These are phyloP conservation scores for Sminthurinus aureus DNA, from an alignment of 2,888 invertebrate species.

Conservation along the genomic window DNA sequence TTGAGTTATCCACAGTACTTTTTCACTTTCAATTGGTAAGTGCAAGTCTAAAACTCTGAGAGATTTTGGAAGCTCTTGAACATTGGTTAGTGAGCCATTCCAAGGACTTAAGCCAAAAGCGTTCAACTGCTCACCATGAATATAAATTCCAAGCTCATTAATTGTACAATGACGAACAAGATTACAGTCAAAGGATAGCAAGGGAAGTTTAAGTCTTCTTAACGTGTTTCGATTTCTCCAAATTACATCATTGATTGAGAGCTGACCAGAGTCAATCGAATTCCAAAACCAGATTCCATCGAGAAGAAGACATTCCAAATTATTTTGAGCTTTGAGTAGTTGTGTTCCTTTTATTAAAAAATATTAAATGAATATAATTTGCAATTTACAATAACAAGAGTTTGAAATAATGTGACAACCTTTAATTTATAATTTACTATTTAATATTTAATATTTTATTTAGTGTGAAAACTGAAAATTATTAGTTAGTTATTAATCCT, in stretches of 20 bases:
- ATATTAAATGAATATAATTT: neutral
- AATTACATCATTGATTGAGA: slow-evolving; percentile 13
- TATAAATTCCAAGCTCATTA: slow-evolving; percentile 28
- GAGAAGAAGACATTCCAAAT: slow-evolving; percentile 30
- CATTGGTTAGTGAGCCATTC: slow-evolving; percentile 10
- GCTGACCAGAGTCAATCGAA: slow-evolving; percentile 5
- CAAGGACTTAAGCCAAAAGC: slow-evolving; percentile 3
- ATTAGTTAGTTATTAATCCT: no score
- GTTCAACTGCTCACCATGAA: slow-evolving; percentile 18
- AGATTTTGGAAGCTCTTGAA: neutral
- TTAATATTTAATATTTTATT: no score
- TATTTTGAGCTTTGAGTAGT: slow-evolving; percentile 12
- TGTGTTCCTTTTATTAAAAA: slow-evolving; percentile 14
- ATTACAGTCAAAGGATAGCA: slow-evolving; percentile 16
- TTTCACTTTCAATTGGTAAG: slow-evolving; percentile 3
- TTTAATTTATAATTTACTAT: slow-evolving; percentile 2
- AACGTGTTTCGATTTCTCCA: slow-evolving; percentile 1
- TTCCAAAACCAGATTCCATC: slow-evolving; percentile 34
- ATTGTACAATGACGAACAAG: slow-evolving; percentile 1
- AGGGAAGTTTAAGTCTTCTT: slow-evolving; percentile 26
- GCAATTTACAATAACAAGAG: neutral
- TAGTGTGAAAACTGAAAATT: no score
- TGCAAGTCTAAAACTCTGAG: slow-evolving; percentile 31
- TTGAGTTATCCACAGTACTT: slow-evolving; percentile 9
- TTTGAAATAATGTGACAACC: neutral